These are phyloP conservation scores for Aix galericulata DNA, from an alignment of 2,113 vertebrate species.

Conservation along the genomic window DNA sequence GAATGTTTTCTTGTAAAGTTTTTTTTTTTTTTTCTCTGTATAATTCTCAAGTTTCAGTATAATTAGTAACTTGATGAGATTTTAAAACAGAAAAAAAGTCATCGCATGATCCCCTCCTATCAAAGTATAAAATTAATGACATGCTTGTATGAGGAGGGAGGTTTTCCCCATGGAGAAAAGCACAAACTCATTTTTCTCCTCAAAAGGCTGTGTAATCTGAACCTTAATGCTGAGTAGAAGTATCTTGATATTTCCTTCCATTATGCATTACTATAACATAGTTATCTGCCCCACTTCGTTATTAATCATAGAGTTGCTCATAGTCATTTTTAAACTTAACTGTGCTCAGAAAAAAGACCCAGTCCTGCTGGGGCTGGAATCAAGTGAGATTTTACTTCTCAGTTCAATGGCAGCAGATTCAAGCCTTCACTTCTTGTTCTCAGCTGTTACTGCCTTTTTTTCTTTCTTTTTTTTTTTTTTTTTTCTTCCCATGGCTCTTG, in stretches of 20 bases:
- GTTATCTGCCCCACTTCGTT: neutral
- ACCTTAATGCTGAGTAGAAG: neutral
- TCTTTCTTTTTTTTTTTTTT: neutral
- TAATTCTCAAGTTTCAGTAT: neutral
- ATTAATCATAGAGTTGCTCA: neutral
- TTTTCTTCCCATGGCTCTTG: neutral
- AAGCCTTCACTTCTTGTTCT: neutral
- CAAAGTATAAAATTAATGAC: neutral
- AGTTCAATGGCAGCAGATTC: neutral
- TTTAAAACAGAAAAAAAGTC: neutral
- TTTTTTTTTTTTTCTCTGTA: neutral
- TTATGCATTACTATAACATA: neutral
- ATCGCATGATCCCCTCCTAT: neutral
- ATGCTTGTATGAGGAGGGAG: neutral
- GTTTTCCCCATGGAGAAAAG: neutral
- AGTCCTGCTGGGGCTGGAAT: neutral
- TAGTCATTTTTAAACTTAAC: neutral
- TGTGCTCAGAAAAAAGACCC: neutral
- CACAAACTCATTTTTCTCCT: neutral
- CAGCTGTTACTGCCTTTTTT: neutral
- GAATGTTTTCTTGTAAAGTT: neutral
- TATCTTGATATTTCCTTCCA: neutral
- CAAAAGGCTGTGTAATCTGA: neutral
- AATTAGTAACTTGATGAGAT: neutral
- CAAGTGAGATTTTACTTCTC: neutral